A percentile compares a stretch with the other conserved stretches of the same genome.
phyloP scores from a whole-genome alignment of 2,113 vertebrate genomes.

The Condylura cristata region DNA sequence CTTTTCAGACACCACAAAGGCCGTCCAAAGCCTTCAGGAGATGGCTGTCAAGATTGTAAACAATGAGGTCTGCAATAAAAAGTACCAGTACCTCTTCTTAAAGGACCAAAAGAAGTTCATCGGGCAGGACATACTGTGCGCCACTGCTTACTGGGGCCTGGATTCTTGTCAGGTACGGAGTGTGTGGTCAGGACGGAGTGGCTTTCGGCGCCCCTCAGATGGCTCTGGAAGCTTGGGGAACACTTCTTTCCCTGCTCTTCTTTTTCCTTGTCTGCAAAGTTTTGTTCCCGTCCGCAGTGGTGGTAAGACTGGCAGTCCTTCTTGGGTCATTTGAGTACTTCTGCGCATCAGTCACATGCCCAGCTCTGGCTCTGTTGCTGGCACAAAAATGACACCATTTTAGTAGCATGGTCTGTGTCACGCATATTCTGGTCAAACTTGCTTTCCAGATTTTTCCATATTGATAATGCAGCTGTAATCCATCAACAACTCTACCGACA shows the following conservation, averaged over 20 bases:
- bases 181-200: neutral
- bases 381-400: neutral
- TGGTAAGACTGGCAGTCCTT: too few species aligned
- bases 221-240: neutral
- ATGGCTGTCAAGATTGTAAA: slow-evolving; percentile 45
- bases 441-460: neutral
- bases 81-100: slow-evolving; percentile 58
- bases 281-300: neutral
- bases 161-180: slow-evolving; percentile 61
- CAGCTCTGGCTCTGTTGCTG: neutral
- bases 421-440: neutral
- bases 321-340: neutral
- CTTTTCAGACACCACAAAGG: neutral
- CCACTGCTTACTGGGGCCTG: neutral
- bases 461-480: neutral
- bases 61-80: neutral
- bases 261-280: neutral
- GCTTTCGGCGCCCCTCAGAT: neutral
- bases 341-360: neutral
- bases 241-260: neutral
- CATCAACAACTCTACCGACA: neutral
- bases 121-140: slow-evolving; percentile 45
- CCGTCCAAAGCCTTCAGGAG: slow-evolving; percentile 33
- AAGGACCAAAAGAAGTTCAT: neutral
- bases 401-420: neutral